Evolutionary conservation across 2,888 invertebrate genomes (phyloP).

Genomic region (Drosophila trichaetosa): DNA sequence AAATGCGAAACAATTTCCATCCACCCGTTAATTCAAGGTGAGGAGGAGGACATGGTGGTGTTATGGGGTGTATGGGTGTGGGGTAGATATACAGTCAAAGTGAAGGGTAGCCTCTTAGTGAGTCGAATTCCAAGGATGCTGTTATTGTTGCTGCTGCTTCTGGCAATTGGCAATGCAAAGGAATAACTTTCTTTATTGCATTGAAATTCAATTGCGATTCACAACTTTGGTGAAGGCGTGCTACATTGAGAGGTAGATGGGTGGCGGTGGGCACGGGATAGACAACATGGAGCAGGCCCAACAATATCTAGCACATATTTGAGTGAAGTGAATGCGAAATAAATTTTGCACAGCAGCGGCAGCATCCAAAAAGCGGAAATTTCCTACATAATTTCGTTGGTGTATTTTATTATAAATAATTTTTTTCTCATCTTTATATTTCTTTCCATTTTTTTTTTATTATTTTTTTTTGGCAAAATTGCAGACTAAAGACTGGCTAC

Average conservation of each 20-base stretch:
- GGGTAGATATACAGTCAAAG: not conserved
- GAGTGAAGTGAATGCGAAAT: conserved; percentile 54
- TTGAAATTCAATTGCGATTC: conserved; percentile 76
- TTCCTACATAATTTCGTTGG: conserved; percentile 74
- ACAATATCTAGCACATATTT: conserved; percentile 54
- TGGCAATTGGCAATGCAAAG: conserved; percentile 61
- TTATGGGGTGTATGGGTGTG: not conserved
- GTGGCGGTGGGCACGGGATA: not conserved
- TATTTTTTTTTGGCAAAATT: conserved; percentile 32
- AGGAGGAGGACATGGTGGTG: not conserved
- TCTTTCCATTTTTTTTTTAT: not conserved
- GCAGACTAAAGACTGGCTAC: conserved; percentile 23
- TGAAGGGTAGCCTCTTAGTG: conserved; percentile 19
- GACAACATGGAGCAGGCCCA: conserved; percentile 23
- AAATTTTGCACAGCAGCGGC: conserved; percentile 47
- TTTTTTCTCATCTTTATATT: conserved; percentile 23
- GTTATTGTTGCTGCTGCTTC: conserved; percentile 9
- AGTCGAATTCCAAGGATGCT: conserved; percentile 51
- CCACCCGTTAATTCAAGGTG: not conserved
- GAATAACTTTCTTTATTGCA: conserved; percentile 76
- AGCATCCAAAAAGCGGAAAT: conserved; percentile 60
- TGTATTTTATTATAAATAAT: conserved; percentile 74
- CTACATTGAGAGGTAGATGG: not conserved
- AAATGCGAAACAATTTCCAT: conserved; percentile 54
- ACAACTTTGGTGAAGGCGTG: conserved; percentile 19